A percentile compares a stretch with the other conserved stretches of the same genome.
Conservation (phyloP, 2,888 invertebrate species). For the Syrista parreyssii region DNA sequence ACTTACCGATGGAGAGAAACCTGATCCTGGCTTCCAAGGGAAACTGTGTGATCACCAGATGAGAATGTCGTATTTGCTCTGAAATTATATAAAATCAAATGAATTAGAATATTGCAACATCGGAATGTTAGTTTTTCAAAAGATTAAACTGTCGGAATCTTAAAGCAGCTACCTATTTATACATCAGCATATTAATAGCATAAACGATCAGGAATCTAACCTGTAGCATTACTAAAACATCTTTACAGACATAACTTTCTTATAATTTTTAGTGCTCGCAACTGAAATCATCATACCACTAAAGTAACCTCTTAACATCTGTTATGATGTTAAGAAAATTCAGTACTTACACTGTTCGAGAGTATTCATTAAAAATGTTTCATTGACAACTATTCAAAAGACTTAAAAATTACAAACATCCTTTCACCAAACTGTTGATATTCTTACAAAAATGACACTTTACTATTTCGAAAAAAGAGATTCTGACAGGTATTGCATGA, state of each 20-base stretch:
- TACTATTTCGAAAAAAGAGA: not conserved
- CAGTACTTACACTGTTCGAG: not conserved
- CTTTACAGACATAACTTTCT: not conserved
- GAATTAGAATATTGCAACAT: not conserved
- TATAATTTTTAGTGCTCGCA: not conserved
- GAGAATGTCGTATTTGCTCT: slow-evolving; percentile 42
- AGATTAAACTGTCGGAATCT: not conserved
- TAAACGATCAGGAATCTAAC: not conserved
- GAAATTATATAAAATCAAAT: slow-evolving; percentile 23
- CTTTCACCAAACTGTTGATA: not conserved
- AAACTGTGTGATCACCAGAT: slow-evolving; percentile 58
- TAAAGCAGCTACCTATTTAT: not conserved
- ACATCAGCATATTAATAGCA: not conserved
- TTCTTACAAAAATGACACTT: not conserved
- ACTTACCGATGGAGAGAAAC: slow-evolving; percentile 59
- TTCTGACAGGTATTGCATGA: not conserved
- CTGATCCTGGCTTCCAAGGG: slow-evolving; percentile 56
- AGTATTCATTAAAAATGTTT: not conserved
- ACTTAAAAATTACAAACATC: not conserved
- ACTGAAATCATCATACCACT: not conserved
- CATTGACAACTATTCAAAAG: not conserved
- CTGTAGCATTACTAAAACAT: not conserved
- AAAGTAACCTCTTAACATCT: not conserved
- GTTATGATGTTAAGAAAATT: not conserved
- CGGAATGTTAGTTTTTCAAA: not conserved